A percentile compares a stretch with the other conserved stretches of the same genome.
phyloP scores from a whole-genome alignment of 2,797 vertebrate genomes.

The Anguilla obscura region DNA sequence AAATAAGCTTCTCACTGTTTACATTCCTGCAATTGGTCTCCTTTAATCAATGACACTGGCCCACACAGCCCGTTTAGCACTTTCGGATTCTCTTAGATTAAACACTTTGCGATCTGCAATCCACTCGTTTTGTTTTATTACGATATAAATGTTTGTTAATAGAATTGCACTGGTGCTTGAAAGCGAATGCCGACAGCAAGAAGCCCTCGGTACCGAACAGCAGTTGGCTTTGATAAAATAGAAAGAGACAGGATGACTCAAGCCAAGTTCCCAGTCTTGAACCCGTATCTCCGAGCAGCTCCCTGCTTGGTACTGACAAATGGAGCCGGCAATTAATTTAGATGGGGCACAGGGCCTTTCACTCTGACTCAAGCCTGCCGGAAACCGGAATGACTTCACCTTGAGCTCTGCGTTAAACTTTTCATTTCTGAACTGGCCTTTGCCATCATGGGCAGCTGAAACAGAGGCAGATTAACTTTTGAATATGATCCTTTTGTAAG shows the following conservation, averaged over 20 bases:
- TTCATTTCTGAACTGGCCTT: neutral
- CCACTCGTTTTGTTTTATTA: conserved; percentile 45
- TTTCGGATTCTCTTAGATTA: neutral
- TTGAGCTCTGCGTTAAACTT: neutral
- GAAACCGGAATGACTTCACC: neutral
- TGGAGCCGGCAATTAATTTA: neutral
- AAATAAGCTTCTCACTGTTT: neutral
- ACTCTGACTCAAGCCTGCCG: neutral
- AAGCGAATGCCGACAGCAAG: conserved; percentile 37
- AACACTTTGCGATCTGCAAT: neutral
- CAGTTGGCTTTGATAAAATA: neutral
- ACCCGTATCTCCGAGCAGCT: neutral
- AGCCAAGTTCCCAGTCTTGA: neutral
- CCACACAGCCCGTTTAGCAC: neutral
- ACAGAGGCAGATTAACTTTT: neutral
- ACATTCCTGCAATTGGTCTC: neutral
- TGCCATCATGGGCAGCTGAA: neutral
- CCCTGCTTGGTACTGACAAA: neutral
- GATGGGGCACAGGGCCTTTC: neutral
- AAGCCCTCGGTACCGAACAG: neutral
- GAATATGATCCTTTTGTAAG: neutral
- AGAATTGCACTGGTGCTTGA: conserved; percentile 59
- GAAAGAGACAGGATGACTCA: conserved; percentile 6
- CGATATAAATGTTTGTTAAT: conserved; percentile 61
- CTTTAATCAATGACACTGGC: neutral